Evolutionary conservation across 2,888 invertebrate genomes (phyloP), one percentile per base, ranked within the genome.

Genomic region (Adelphocoris suturalis): DNA sequence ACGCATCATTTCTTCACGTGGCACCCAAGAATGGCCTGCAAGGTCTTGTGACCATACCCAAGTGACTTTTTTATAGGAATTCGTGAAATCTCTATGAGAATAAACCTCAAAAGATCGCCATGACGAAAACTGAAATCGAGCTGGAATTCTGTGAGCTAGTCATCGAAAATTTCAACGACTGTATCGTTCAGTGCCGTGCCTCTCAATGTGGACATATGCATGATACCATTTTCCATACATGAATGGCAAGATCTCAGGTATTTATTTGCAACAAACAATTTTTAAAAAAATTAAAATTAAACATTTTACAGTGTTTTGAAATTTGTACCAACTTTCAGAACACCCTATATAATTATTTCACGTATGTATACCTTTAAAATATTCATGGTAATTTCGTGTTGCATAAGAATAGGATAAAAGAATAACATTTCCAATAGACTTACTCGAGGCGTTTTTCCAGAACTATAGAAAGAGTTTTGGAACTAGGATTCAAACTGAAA

Each of bases 401-500:
- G 7, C 7, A 37, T 37, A 37, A 37, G 7, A 4, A 37, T 37
- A 37, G 3, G 7, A 37, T 7, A 37, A 37, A 37, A 37, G 2
- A 37, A 37, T 37, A 2, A 37, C 7, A 4, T 37, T 37, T 37
- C 2, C 37, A 37, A 4, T 7, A 37, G 11, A 47, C 91, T 46
- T 92, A 95, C 95, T 95, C 95, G 92, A 96, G 94, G 91, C 95
- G 94, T 92, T 95, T 95, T 94, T 96, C 95, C 93, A 96, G 94
- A 91, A 96, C 95, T 90, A 95, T 93, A 91, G 95, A 94, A 92
- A 95, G 94, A 92, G 93, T 92, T 91, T 92, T 92, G 93, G 94
- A 94, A 68, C 90, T 91, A n/a, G 91, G 85, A 92, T 95, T 94
- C 93, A 95, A 95, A 12, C 96, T 96, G 92, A 97, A 95, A 92